phyloP scores from a whole-genome alignment of 2,888 invertebrate species.

The Steinernema hermaphroditum region DNA sequence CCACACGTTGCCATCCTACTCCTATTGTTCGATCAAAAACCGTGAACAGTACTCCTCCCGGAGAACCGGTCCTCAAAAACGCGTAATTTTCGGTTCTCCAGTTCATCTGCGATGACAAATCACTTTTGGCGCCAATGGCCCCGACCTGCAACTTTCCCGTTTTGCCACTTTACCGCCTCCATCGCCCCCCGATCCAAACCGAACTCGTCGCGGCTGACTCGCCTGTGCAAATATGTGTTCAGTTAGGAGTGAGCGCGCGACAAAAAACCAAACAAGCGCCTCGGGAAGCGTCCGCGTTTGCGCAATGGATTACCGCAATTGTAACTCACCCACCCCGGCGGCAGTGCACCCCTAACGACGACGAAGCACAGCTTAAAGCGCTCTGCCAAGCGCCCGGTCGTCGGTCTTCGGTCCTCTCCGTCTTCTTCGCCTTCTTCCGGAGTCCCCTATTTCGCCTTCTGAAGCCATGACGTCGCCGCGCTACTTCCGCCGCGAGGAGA shows the following conservation, averaged over 20 bases:
- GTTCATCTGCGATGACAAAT: not conserved
- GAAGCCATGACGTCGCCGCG: conserved; percentile 8
- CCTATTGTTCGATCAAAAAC: no score
- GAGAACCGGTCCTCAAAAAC: not conserved
- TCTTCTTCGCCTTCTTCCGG: not conserved
- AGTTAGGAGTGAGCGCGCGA: not conserved
- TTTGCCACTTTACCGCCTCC: not conserved
- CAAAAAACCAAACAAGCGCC: conserved; percentile 28
- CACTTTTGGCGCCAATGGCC: conserved; percentile 11
- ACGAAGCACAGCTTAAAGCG: no score
- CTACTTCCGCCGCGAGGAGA: conserved; percentile 18
- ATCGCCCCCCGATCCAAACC: not conserved
- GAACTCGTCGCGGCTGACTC: not conserved
- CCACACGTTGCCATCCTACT: not conserved
- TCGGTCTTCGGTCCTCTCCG: not conserved
- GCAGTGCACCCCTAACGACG: no score
- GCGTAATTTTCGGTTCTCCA: not conserved
- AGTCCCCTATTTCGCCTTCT: not conserved
- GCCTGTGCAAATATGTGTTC: conserved; percentile 16
- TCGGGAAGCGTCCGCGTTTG: conserved; percentile 24
- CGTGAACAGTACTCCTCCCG: not conserved
- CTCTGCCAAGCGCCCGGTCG: no score
- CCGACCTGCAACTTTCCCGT: not conserved
- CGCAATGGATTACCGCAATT: conserved; percentile 28
- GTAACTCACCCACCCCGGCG: conserved; percentile 1